Base-by-base conservation (phyloP, 2,797 vertebrate genomes). In the Momotus momota region DNA sequence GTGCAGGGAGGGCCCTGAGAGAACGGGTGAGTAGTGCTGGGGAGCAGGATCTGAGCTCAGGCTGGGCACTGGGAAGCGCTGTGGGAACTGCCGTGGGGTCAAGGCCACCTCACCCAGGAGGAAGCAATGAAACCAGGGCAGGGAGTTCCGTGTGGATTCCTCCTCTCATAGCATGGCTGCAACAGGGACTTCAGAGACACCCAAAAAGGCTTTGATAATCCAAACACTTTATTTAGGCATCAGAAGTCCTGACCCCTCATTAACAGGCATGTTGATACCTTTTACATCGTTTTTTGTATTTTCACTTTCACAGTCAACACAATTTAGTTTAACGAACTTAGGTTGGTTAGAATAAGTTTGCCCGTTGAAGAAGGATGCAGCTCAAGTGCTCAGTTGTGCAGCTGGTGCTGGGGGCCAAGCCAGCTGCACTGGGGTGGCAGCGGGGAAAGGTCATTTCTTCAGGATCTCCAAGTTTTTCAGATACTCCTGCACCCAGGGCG, bases 391-490 rank as follows among this genome's bases (percentile, higher is more conserved):
- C 48, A 51, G 14, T 3, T 22, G 11, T 1, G 1, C 0, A 2
- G 22, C 19, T 45, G 5, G 1, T 66, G 27, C 31, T 5, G 4
- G 31, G 12, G 9, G 2, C 33, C 0, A 0, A 86, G 51, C 33
- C 41, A 2, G 1, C n/a, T 71, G 31, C 26, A 9, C 15, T 12
- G 41, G 35, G 11, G 3, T 3, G 12, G 29, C 54, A 35, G 48
- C 2, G 2, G 19, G 31, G 27, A 86, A 27, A 41, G 48, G 20
- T 93, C 33, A 49, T 5, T 43, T 0, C 20, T 70, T 0, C 13
- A 0, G 8, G 3, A 2, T 7, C 48, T 22, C 1, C 6, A 17
- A 8, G 12, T 38, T 0, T 14, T 49, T 0, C 84, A 89, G 33
- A 19, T 20, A 0, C 1, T 0, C 0, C 73, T 74, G 31, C 57